These are phyloP conservation scores for Cephus sareptanus DNA, from an alignment of 2,888 invertebrate genomes.

Conservation along the genomic window DNA sequence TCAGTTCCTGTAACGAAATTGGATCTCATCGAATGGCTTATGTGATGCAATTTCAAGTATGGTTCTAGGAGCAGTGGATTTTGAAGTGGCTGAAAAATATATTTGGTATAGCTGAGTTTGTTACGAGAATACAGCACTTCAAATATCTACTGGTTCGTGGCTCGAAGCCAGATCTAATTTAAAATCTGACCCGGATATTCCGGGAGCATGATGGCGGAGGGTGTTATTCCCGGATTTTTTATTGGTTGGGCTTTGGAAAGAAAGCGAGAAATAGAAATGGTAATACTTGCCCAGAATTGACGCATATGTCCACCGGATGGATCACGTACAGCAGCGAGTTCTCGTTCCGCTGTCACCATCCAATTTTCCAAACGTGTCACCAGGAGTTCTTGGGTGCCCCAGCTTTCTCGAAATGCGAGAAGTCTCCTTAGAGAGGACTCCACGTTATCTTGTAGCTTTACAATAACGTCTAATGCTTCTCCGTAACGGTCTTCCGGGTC, in stretches of 20 bases:
- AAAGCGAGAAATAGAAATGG: background rate
- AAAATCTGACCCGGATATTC: conserved; percentile 17
- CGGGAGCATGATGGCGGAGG: background rate
- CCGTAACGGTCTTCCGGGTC: conserved; percentile 81
- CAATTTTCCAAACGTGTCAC: conserved; percentile 81
- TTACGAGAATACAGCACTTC: background rate
- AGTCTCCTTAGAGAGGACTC: conserved; percentile 78
- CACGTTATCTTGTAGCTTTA: conserved; percentile 81
- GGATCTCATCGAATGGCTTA: background rate
- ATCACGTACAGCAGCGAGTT: conserved; percentile 74
- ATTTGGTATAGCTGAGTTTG: background rate
- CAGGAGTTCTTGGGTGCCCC: conserved; percentile 79
- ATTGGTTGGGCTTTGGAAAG: background rate
- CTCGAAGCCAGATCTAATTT: conserved; percentile 19
- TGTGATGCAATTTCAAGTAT: background rate
- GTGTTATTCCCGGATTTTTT: background rate
- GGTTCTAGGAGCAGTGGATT: background rate
- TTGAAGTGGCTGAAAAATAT: background rate
- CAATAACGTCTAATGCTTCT: conserved; percentile 77
- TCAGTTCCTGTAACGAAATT: conserved; percentile 72
- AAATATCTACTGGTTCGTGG: conserved; percentile 8
- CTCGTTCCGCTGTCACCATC: conserved; percentile 79
- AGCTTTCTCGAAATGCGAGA: conserved; percentile 81
- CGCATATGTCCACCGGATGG: conserved; percentile 79
- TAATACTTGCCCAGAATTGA: conserved; percentile 78